Evolutionary conservation across 1,140 invertebrate species (phyloP), one percentile per base, ranked within the genome.

Genomic region (Drosophila bifasciata): DNA sequence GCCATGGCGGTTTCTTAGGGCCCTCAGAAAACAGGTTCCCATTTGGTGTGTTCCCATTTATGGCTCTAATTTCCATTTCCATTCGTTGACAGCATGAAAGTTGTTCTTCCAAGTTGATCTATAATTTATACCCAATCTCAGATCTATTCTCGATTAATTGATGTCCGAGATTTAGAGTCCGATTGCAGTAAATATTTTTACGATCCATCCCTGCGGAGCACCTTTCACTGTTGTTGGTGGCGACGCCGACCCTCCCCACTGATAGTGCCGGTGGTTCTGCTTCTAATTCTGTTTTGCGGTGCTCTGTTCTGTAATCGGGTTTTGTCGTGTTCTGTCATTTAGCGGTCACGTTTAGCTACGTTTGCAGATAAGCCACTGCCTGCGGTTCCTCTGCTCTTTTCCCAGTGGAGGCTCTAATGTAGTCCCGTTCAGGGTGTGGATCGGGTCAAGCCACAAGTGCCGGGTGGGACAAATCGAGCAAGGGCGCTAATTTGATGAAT

Each of bases 401-500:
- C 8, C 28, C 8, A 46, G 11, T 36, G 11, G 11, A 13, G 9
- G 11, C 32, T 23, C 28, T 17, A 32, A 23, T n/a, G 25, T 32
- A 46, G 41, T 60, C 39, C 32, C 32, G 8, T 13, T 50, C 19
- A 19, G 17, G 58, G 57, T 15, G 23, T 45, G n/a, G 39, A 9
- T 32, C 19, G 49, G 68, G 69, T 72, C 69, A 72, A 62, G 21
- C 66, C 43, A 9, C 50, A 36, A 46, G 44, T 57, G 43, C 25
- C 16, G 36, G 25, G 19, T 53, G 32, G 16, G 46, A 78, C 77
- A 61, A 79, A 79, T 79, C 66, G 56, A 9, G 13, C 52, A 23
- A 46, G 72, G 53, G 80, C 74, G 80, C 56, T 50, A 80, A 76
- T 66, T 73, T 85, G 80, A 85, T 86, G 45, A 43, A 85, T 85